Evolutionary conservation across 1,140 invertebrate species (phyloP), one percentile per base, ranked within the genome.

Genomic region (Diuraphis noxia): DNA sequence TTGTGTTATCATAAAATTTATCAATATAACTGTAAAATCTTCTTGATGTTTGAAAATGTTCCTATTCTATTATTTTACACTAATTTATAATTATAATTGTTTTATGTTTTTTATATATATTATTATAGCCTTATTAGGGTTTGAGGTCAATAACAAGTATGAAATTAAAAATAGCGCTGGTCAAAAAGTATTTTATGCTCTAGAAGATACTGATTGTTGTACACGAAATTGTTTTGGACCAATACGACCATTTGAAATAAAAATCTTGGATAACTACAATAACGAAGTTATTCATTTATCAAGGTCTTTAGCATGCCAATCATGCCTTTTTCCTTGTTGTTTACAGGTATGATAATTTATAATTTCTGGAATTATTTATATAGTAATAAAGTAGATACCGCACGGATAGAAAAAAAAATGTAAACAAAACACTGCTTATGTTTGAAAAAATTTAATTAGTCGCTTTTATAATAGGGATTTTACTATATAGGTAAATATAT

Each of bases 121-220:
- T 94, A 91, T 92, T 94, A 90, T 93, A 96, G 96, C 96, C 34
- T 95, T 97, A 92, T 96, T 96, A 92, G 97, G 97, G n/a, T 98
- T 96, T 94, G 97, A 98, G 94, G 97, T 97, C n/a, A 96, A 97
- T 93, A 98, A 98, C 93, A 98, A 97, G 94, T 98, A 97, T 94
- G 96, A 95, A 13, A 95, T 98, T 36, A 97, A 96, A 94, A 98
- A 96, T 93, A 95, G 95, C 91, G 92, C 95, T 72, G 96, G 97
- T 2, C 97, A 98, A 93, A 97, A 96, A 93, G 95, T 99, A 1
- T 98, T 96, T 93, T 96, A 96, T 93, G 97, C 97, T 38, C 95
- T 96, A 13, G 98, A 99, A 94, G 96, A 98, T 91, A 97, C 96
- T 79, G 96, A 97, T 93, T 96, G 96, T 92, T 97, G 96, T 92